These are phyloP conservation scores for Sorex araneus DNA, from an alignment of 2,113 vertebrate genomes.

Conservation along the genomic window DNA sequence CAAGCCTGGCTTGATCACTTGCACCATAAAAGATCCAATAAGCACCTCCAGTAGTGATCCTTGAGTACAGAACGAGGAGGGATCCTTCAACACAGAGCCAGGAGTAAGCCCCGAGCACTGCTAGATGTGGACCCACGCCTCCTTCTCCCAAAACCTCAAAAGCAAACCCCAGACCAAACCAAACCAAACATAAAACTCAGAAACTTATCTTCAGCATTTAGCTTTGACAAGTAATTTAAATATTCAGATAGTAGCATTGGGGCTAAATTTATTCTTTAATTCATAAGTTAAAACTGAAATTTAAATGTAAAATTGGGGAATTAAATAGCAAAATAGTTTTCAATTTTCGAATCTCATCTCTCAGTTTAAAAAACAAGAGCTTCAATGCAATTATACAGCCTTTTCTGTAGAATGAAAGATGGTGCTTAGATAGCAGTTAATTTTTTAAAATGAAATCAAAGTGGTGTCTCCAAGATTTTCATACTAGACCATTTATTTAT, in stretches of 20 bases:
- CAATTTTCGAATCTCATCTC: background rate
- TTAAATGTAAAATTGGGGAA: conserved; percentile 5
- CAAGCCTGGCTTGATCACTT: no score
- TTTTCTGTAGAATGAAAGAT: conserved; percentile 19
- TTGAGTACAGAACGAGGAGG: no score
- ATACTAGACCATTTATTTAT: no score
- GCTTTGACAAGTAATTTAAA: conserved; percentile 46
- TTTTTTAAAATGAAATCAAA: conserved; percentile 48
- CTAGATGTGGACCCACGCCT: no score
- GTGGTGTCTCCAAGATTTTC: background rate
- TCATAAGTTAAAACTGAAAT: background rate
- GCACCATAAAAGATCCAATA: no score
- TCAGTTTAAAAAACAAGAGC: conserved; percentile 2
- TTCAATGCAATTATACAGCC: background rate
- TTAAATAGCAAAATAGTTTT: conserved; percentile 34
- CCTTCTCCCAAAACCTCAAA: no score
- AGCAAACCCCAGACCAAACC: no score
- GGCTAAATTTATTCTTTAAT: conserved; percentile 34
- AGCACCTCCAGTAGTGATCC: no score
- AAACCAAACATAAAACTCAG: background rate
- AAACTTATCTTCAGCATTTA: conserved; percentile 40
- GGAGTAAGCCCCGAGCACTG: no score
- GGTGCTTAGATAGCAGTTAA: background rate
- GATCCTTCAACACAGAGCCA: no score
- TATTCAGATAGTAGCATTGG: background rate